Conservation (phyloP, 2,797 vertebrate species). For the Bradypus variegatus region DNA sequence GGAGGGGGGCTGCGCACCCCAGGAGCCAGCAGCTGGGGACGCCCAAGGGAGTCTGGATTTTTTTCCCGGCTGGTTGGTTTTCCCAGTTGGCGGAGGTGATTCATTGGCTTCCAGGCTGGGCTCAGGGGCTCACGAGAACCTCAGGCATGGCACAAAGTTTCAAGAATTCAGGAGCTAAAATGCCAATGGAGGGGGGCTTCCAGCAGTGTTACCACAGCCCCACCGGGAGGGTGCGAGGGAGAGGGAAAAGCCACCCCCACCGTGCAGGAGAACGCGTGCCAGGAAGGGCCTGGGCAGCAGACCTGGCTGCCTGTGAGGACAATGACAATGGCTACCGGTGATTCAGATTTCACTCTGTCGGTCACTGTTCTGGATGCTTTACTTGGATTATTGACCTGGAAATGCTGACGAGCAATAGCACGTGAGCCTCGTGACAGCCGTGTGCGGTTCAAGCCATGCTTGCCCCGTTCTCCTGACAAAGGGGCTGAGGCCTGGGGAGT, state of each 20-base stretch:
- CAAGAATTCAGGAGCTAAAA: neutral
- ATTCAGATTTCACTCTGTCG: fast-evolving
- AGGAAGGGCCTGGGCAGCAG: neutral
- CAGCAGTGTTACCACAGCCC: too few species aligned
- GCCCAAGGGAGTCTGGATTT: constrained; percentile 41
- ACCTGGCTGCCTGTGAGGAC: neutral
- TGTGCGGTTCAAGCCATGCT: fast-evolving
- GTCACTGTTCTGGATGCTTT: fast-evolving
- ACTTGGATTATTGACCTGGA: too few species aligned
- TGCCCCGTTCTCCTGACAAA: neutral
- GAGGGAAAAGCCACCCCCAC: fast-evolving
- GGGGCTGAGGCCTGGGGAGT: neutral
- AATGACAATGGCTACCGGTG: fast-evolving
- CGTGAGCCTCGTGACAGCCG: fast-evolving
- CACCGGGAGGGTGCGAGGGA: fast-evolving
- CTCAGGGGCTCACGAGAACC: neutral
- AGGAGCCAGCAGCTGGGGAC: constrained; percentile 57
- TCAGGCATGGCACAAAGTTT: neutral
- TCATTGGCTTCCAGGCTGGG: neutral
- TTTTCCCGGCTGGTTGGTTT: constrained; percentile 32
- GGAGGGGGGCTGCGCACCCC: constrained; percentile 35
- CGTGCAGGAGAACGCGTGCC: neutral
- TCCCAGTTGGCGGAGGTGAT: constrained; percentile 36
- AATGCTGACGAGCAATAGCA: too few species aligned
- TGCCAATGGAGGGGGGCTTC: neutral